phyloP scores from a whole-genome alignment of 2,113 vertebrate genomes.

The Phodopus roborovskii region DNA sequence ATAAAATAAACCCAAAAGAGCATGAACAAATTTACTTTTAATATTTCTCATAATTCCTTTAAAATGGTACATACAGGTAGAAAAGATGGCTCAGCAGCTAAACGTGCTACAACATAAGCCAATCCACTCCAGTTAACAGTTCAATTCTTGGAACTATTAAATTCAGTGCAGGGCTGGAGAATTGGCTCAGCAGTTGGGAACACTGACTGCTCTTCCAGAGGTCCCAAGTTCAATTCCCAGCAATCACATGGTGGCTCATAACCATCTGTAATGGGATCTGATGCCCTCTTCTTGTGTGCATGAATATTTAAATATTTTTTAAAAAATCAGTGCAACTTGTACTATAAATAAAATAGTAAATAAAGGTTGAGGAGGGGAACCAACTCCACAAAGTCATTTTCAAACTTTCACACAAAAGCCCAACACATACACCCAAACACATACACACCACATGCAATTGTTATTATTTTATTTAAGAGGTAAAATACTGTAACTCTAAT shows the following conservation, averaged over 20 bases:
- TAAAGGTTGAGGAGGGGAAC: not conserved
- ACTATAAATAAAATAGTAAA: not conserved
- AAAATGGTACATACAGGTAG: conserved; percentile 13
- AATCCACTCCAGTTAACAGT: not conserved
- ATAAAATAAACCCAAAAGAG: conserved; percentile 62
- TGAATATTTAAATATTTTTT: no score
- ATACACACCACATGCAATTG: not conserved
- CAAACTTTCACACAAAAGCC: not conserved
- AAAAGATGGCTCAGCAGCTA: not conserved
- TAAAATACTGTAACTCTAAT: conserved; percentile 26
- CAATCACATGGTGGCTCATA: no score
- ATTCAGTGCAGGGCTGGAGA: no score
- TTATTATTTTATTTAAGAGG: not conserved
- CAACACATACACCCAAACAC: not conserved
- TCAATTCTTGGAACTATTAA: no score
- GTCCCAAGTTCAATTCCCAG: no score
- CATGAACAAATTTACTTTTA: conserved; percentile 34
- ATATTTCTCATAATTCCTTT: conserved; percentile 38
- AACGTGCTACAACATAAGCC: not conserved
- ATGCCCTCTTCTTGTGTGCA: no score
- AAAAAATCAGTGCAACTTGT: not conserved
- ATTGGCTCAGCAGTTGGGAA: no score
- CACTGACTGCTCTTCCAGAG: no score
- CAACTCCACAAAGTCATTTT: not conserved
- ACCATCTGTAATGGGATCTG: no score